These are phyloP conservation scores for Charadrius vociferus DNA, from an alignment of 2,113 vertebrate genomes.

Conservation along the genomic window DNA sequence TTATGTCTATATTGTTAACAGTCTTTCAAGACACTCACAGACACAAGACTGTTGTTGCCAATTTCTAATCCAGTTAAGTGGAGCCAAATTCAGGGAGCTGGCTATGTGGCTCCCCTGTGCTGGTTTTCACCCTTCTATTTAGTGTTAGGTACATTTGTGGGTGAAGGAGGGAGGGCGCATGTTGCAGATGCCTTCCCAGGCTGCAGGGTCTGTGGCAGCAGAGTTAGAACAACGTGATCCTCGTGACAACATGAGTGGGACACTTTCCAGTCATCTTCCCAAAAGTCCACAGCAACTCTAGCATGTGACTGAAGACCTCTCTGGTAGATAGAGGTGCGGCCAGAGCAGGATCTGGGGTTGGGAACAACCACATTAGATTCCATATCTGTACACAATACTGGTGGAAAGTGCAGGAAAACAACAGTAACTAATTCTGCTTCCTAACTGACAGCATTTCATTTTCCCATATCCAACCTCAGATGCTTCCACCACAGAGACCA, in stretches of 20 bases:
- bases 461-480: background rate
- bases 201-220: background rate
- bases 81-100: background rate
- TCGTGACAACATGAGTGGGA: rapidly evolving
- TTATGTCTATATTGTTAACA: background rate
- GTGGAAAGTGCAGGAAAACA: background rate
- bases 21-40: background rate
- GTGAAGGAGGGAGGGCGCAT: background rate
- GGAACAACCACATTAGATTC: background rate
- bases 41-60: background rate
- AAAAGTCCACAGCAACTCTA: background rate
- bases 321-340: background rate
- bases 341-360: background rate
- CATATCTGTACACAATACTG: background rate
- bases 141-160: background rate
- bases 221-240: background rate
- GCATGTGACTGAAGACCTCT: background rate
- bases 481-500: background rate
- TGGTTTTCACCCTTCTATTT: background rate
- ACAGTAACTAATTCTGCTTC: background rate
- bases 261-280: background rate
- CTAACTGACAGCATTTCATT: background rate
- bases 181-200: background rate
- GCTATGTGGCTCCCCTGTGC: background rate
- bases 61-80: background rate